These are phyloP conservation scores for Nannoperca australis DNA, from an alignment of 2,797 vertebrate genomes.

Conservation along the genomic window DNA sequence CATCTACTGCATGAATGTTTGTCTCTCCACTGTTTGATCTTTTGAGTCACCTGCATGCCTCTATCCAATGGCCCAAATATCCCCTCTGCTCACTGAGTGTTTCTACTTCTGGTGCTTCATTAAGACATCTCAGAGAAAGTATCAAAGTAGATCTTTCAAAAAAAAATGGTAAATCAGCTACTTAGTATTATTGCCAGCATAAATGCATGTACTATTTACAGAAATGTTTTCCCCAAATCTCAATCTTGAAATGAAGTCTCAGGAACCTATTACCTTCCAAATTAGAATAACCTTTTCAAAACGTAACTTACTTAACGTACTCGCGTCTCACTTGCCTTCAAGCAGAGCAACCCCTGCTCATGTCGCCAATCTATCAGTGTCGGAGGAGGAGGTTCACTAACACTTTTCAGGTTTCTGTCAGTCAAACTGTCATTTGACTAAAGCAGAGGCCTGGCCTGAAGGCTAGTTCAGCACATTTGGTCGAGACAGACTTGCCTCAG, in stretches of 20 bases:
- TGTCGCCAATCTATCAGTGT: neutral
- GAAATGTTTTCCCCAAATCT: neutral
- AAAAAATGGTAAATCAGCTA: neutral
- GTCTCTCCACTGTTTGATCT: conserved; percentile 61
- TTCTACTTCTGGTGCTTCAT: conserved; percentile 69
- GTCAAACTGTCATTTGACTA: conserved; percentile 56
- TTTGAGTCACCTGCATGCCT: conserved; percentile 74
- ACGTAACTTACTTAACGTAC: conserved; percentile 1
- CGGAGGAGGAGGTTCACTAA: conserved; percentile 15
- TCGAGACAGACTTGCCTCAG: conserved; percentile 40
- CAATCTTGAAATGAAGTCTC: conserved; percentile 6
- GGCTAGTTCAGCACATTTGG: conserved; percentile 51
- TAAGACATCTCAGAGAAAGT: conserved; percentile 55
- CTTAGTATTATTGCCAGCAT: neutral
- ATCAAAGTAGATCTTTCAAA: neutral
- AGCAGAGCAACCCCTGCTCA: conserved; percentile 8
- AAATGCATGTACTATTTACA: conserved; percentile 14
- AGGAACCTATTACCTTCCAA: conserved; percentile 26
- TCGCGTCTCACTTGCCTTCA: conserved; percentile 9
- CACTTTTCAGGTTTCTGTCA: conserved; percentile 47
- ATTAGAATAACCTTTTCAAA: conserved; percentile 35
- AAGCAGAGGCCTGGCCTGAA: conserved; percentile 40
- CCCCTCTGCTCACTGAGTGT: conserved; percentile 40
- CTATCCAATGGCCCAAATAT: conserved; percentile 64
- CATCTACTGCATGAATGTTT: conserved; percentile 71